Conservation (phyloP, 2,797 vertebrate species). For the Fundulus diaphanus region DNA sequence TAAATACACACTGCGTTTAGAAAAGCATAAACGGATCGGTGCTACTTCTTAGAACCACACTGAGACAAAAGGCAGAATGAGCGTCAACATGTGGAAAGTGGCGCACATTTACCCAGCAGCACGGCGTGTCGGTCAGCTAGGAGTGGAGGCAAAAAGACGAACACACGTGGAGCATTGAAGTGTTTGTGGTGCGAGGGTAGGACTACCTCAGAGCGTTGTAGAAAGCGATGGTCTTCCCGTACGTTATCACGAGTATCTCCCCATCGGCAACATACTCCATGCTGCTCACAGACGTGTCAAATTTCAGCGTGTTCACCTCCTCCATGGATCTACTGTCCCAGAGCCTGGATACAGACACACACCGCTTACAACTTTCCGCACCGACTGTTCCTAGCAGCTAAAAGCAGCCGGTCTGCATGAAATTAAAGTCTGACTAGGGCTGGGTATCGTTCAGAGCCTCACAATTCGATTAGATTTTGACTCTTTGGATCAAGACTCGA, state of each 20-base stretch:
- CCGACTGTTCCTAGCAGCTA: neutral
- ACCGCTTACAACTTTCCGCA: neutral
- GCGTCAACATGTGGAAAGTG: neutral
- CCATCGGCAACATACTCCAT: slow-evolving; percentile 96
- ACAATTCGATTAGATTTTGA: too few relatives aligned
- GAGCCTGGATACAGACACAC: slow-evolving; percentile 71
- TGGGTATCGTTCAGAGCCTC: too few relatives aligned
- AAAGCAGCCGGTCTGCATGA: neutral
- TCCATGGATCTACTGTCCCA: slow-evolving; percentile 93
- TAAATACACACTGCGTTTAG: neutral
- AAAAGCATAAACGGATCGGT: neutral
- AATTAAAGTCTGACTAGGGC: neutral
- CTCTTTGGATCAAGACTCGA: too few relatives aligned
- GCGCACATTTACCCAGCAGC: neutral
- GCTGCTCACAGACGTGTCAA: slow-evolving; percentile 94
- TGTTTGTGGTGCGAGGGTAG: neutral
- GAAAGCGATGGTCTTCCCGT: slow-evolving; percentile 93
- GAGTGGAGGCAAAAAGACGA: neutral
- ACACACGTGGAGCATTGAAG: neutral
- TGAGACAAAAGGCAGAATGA: neutral
- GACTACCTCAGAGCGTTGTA: slow-evolving; percentile 92
- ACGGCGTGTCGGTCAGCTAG: neutral
- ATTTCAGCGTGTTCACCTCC: slow-evolving; percentile 89
- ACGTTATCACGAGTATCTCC: slow-evolving; percentile 93
- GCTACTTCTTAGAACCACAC: neutral